Evolutionary conservation across 1,140 invertebrate genomes (phyloP).

Genomic region (Papilio glaucus): DNA sequence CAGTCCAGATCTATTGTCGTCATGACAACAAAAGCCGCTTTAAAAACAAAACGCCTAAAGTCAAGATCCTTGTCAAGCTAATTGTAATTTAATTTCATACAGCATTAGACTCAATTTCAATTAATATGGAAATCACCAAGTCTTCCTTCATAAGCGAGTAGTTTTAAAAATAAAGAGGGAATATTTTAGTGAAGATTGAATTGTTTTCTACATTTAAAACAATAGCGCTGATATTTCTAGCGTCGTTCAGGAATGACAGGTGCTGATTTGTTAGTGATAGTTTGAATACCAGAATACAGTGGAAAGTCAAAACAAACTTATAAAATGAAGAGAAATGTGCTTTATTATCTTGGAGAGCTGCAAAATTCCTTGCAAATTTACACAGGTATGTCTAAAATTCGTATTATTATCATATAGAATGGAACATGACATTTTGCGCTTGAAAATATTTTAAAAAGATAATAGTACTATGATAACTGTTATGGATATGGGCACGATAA

Average conservation of each 20-base stretch:
- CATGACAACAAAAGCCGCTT: conserved; percentile 50
- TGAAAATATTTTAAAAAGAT: background rate
- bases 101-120: background rate
- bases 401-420: conserved; percentile 6
- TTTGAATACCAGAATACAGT: conserved; percentile 60
- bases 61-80: conserved; percentile 26
- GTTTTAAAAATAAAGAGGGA: conserved; percentile 38
- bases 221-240: conserved; percentile 62
- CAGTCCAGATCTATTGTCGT: conserved; percentile 60
- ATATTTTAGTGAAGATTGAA: conserved; percentile 60
- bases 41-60: conserved; percentile 36
- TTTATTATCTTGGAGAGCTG: conserved; percentile 42
- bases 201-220: conserved; percentile 64
- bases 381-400: conserved; percentile 13
- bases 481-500: background rate
- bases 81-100: conserved; percentile 40
- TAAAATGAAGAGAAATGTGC: conserved; percentile 43
- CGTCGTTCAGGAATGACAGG: conserved; percentile 61
- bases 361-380: conserved; percentile 19
- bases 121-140: background rate
- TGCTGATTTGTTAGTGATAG: conserved; percentile 66
- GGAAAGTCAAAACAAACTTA: conserved; percentile 61
- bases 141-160: background rate
- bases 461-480: background rate
- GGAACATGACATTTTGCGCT: background rate